phyloP scores from a whole-genome alignment of 2,888 invertebrate species.

The Melieria omissa region DNA sequence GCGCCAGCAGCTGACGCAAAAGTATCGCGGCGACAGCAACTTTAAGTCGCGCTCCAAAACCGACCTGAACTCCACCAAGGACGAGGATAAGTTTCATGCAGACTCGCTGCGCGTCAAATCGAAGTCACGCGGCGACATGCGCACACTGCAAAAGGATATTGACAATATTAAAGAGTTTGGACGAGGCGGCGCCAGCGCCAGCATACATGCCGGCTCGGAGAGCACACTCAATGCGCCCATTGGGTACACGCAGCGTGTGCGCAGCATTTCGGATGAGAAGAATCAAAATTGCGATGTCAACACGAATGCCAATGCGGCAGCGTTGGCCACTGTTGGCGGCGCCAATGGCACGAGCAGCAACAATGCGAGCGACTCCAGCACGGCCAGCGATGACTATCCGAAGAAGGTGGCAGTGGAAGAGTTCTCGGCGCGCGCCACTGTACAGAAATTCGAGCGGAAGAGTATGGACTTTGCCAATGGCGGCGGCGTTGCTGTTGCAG shows the following conservation, averaged over 20 bases:
- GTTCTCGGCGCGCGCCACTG: slow-evolving; percentile 53
- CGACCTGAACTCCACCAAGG: slow-evolving; percentile 60
- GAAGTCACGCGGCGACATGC: slow-evolving; percentile 64
- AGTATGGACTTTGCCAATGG: slow-evolving; percentile 49
- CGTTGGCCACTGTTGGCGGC: slow-evolving; percentile 9
- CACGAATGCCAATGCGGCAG: slow-evolving; percentile 29
- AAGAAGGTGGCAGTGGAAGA: slow-evolving; percentile 44
- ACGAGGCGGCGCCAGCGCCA: slow-evolving; percentile 44
- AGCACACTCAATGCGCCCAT: slow-evolving; percentile 51
- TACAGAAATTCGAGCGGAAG: slow-evolving; percentile 60
- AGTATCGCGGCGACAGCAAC: slow-evolving; percentile 82
- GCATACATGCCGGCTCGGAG: slow-evolving; percentile 51
- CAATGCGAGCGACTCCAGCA: slow-evolving; percentile 1
- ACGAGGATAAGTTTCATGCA: slow-evolving; percentile 59
- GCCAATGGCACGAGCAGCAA: neutral
- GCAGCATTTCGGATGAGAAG: slow-evolving; percentile 66
- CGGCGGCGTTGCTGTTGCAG: slow-evolving; percentile 22
- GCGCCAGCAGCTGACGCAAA: slow-evolving; percentile 84
- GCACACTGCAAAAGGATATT: slow-evolving; percentile 61
- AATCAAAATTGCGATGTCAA: slow-evolving; percentile 64
- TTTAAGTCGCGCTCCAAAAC: slow-evolving; percentile 71
- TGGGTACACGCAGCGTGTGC: slow-evolving; percentile 51
- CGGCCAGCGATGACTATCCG: slow-evolving; percentile 45
- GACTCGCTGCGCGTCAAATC: slow-evolving; percentile 64
- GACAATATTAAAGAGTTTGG: slow-evolving; percentile 61